phyloP scores from a whole-genome alignment of 2,113 vertebrate species.

The Poicephalus gulielmi region DNA sequence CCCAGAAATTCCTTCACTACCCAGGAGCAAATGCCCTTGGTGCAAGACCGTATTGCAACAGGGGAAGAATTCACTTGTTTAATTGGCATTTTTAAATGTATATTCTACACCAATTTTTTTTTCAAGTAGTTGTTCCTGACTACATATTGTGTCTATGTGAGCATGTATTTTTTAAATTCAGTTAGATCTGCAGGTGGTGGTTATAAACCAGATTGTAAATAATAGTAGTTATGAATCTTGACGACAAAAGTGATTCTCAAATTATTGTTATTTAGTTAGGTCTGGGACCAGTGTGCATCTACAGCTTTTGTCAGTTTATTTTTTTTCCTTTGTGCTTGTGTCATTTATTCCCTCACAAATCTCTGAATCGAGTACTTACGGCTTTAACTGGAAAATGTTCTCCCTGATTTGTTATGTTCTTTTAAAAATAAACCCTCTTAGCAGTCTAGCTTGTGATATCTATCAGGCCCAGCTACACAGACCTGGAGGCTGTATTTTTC shows the following conservation, averaged over 20 bases:
- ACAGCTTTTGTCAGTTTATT: not conserved
- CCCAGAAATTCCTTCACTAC: not conserved
- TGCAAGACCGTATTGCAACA: not conserved
- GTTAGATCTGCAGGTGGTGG: not conserved
- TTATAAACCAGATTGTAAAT: not conserved
- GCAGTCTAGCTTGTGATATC: not conserved
- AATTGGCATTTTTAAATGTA: not conserved
- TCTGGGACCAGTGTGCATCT: not conserved
- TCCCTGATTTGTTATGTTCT: not conserved
- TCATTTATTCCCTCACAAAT: slow-evolving; percentile 15
- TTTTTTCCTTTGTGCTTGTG: not conserved
- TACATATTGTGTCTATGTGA: not conserved
- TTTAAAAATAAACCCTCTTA: slow-evolving; percentile 7
- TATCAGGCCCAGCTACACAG: not conserved
- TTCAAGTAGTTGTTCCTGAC: not conserved
- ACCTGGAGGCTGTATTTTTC: slow-evolving; percentile 30
- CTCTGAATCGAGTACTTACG: not conserved
- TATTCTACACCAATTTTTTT: not conserved
- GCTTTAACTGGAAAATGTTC: slow-evolving; percentile 14
- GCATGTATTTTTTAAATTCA: not conserved
- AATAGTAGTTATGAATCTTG: not conserved
- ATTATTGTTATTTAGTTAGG: slow-evolving; percentile 4
- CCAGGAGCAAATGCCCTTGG: not conserved
- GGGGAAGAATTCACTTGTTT: not conserved
- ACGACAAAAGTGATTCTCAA: not conserved